phyloP scores from a whole-genome alignment of 2,888 invertebrate genomes.

The Epinotia brunnichana region DNA sequence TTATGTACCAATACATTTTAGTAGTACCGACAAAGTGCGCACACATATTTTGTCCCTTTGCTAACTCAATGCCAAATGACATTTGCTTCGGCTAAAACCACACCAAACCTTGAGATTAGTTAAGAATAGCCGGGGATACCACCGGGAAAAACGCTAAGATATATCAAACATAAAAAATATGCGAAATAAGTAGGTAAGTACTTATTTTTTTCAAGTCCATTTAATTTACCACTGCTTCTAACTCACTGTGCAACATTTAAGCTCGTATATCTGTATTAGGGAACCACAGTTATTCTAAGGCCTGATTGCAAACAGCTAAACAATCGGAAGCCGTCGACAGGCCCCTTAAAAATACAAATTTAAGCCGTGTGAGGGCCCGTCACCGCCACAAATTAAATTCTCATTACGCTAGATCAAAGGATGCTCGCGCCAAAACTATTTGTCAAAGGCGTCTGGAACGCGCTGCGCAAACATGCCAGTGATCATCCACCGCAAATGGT shows the following conservation, averaged over 20 bases:
- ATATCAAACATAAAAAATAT: no score
- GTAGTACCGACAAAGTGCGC: no score
- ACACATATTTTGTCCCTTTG: no score
- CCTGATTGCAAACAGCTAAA: conserved; percentile 20
- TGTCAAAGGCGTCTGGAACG: conserved; percentile 49
- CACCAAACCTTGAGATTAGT: no score
- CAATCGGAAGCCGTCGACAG: conserved; percentile 22
- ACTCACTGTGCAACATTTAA: background rate
- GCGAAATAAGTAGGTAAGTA: no score
- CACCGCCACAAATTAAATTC: conserved; percentile 57
- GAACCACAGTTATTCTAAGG: conserved; percentile 9
- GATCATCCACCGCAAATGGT: conserved; percentile 40
- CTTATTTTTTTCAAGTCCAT: no score
- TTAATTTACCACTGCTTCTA: no score
- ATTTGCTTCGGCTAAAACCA: no score
- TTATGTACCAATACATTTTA: no score
- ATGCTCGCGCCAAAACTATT: conserved; percentile 57
- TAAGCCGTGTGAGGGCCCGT: conserved; percentile 48
- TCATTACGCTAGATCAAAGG: conserved; percentile 63
- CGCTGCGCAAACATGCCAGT: conserved; percentile 29
- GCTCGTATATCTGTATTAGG: background rate
- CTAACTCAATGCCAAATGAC: no score
- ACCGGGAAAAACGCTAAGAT: no score
- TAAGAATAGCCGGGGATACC: no score
- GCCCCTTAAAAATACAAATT: conserved; percentile 49